Conservation (phyloP, 53 echinoderm and acorn worm species). For the Actinopyga echinites region DNA sequence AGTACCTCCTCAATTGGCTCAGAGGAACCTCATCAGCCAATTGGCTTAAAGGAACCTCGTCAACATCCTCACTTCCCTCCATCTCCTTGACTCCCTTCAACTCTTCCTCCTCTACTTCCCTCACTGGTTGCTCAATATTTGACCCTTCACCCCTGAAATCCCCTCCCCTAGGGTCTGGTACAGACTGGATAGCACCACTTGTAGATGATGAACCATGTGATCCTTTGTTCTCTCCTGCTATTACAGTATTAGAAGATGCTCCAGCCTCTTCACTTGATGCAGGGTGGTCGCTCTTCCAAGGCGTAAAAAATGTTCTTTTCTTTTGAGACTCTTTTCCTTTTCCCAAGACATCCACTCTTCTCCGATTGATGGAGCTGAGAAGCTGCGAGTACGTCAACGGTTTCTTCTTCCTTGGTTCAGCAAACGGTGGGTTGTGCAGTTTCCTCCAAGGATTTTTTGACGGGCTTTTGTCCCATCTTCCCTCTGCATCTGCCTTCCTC, state of each 20-base stretch:
- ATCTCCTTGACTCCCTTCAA: too few relatives aligned
- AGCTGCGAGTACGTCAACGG: neutral
- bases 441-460: neutral
- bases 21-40: neutral
- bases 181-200: neutral
- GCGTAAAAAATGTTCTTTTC: neutral
- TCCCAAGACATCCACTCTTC: neutral
- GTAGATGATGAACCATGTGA: neutral
- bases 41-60: too few relatives aligned
- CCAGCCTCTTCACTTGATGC: neutral
- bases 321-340: neutral
- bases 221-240: neutral
- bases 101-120: neutral
- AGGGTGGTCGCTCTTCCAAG: neutral
- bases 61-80: too few relatives aligned
- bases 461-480: neutral
- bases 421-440: neutral
- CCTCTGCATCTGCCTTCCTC: neutral
- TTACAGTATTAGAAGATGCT: neutral
- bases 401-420: neutral
- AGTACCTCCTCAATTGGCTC: neutral
- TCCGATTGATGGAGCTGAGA: constrained; percentile 7
- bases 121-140: too few relatives aligned
- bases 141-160: neutral
- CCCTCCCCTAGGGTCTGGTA: neutral